A percentile compares a stretch with the other conserved stretches of the same genome.
Conservation (phyloP, 2,797 vertebrate genomes). For the Hydrophis major region DNA sequence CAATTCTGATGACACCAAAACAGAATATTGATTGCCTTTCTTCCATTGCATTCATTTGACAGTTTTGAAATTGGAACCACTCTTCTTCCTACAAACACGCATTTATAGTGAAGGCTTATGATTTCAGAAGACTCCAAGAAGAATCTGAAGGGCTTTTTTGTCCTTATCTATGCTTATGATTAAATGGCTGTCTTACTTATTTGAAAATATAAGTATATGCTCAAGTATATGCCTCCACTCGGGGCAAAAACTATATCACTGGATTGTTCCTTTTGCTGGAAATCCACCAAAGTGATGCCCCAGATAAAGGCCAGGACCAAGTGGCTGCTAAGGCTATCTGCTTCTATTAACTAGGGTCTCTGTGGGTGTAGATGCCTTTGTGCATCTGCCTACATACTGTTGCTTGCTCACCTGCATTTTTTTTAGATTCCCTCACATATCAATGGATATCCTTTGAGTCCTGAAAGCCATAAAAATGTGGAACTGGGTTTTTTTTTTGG, state of each 20-base stretch:
- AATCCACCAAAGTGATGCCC: background rate
- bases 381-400: background rate
- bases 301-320: background rate
- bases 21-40: conserved; percentile 19
- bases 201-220: background rate
- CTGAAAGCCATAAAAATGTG: background rate
- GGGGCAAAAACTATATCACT: background rate
- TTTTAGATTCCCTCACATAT: background rate
- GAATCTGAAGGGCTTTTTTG: background rate
- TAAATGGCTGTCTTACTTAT: background rate
- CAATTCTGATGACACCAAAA: conserved; percentile 21
- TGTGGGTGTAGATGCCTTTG: background rate
- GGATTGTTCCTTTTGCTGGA: background rate
- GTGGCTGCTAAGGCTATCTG: background rate
- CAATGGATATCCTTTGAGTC: background rate
- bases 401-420: background rate
- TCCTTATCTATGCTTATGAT: fast-evolving
- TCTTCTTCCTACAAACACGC: background rate
- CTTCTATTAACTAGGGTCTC: too few species aligned
- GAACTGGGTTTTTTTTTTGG: background rate
- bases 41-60: conserved; percentile 5
- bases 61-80: conserved; percentile 18
- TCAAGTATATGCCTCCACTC: background rate
- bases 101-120: background rate
- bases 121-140: background rate